Base-by-base conservation (phyloP, 92 coral and sea anemone genomes). In the Pocillopora meandrina region DNA sequence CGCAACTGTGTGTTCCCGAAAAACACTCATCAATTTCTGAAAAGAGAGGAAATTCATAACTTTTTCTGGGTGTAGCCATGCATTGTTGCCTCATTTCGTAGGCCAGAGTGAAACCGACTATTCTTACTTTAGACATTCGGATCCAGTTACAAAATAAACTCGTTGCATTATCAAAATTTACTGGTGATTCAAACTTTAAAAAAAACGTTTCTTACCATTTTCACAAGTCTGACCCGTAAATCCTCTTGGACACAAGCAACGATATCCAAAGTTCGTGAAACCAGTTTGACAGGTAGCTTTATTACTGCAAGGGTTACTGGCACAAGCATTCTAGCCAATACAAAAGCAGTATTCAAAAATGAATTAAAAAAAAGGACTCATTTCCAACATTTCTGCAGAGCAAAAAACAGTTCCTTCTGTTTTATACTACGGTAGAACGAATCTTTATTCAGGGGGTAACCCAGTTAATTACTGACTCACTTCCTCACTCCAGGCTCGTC, bases 241-340 rank as follows among this genome's bases (percentile, higher is more conserved):
- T n/a, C 70, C 70, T 10, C 31, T 33, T n/a, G 4, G 1, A 9
- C 70, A 65, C 1, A 65, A 7, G 31, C 70, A 65, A 14, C 70
- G 70, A 65, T 65, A 65, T 65, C 70, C 36, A 5, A 12, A n/a
- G 3, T 65, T 33, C 2, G 70, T 65, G 31, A 65, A 65, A 65
- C 70, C 70, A 3, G 70, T 65, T 65, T 65, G 70, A 21, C 70
- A 65, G 35, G 70, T 65, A n/a, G 70, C 36, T 14, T 65, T 65
- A 13, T 65, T 23, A 33, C 34, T 65, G 34, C 70, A 65, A n/a
- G 13, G 70, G 34, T 65, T 65, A 13, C n/a, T 65, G 12, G n/a
- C n/a, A 9, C 70, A 65, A 33, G 70, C 70, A 14, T 65, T 20
- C 70, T 65, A 3, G 1, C 21, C 5, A 4, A 14, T 2, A n/a